Conservation (phyloP, 2,888 invertebrate species). For the Drosophila macrospina region DNA sequence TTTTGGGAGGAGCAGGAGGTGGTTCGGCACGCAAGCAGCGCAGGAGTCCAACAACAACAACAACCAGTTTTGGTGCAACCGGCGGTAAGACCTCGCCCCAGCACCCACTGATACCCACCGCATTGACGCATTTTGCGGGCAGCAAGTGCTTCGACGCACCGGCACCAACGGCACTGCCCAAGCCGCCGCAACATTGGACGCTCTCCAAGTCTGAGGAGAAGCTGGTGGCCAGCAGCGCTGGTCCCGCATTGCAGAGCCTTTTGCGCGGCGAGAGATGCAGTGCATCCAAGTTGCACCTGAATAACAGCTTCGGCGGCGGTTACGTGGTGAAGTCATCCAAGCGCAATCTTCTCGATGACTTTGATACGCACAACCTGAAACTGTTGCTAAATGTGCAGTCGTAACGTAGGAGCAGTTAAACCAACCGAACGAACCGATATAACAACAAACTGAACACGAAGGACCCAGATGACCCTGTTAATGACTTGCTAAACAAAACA, state of each 20-base stretch:
- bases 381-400: conserved; percentile 88
- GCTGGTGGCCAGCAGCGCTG: conserved; percentile 84
- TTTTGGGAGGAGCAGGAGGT: conserved; percentile 32
- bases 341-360: conserved; percentile 84
- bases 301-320: conserved; percentile 53
- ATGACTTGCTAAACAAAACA: conserved; percentile 58
- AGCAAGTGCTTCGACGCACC: conserved; percentile 94
- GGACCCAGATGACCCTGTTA: conserved; percentile 66
- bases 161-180: conserved; percentile 91
- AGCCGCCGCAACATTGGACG: conserved; percentile 93
- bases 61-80: conserved; percentile 52
- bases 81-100: conserved; percentile 82
- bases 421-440: conserved; percentile 37
- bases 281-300: conserved; percentile 48
- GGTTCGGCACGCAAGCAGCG: conserved; percentile 78
- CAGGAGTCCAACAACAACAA: conserved; percentile 59
- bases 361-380: conserved; percentile 88
- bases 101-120: conserved; percentile 83
- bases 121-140: conserved; percentile 87
- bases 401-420: conserved; percentile 74
- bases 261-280: conserved; percentile 58
- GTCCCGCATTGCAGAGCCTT: conserved; percentile 72
- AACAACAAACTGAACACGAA: conserved; percentile 40
- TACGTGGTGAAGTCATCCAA: conserved; percentile 81
- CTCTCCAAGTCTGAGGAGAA: conserved; percentile 83